Evolutionary conservation across 2,797 vertebrate species (phyloP).

Genomic region (Tauraco hartlaubi): DNA sequence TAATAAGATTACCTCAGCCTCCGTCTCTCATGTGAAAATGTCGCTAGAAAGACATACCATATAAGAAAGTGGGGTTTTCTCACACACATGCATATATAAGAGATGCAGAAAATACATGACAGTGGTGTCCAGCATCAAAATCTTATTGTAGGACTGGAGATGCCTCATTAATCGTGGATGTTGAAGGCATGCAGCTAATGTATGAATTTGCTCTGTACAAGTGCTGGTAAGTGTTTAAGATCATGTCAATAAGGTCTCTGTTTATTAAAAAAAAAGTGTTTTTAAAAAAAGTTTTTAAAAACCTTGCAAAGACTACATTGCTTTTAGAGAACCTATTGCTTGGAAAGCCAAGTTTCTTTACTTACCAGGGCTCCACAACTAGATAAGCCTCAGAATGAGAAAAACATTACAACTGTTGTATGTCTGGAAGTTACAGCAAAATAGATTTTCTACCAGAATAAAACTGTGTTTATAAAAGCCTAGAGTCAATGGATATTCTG

Average conservation of each 20-base stretch:
- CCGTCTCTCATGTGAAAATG: slow-evolving; percentile 49
- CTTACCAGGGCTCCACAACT: neutral
- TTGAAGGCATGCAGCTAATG: neutral
- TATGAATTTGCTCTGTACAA: neutral
- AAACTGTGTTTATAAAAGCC: neutral
- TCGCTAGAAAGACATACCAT: slow-evolving; percentile 19
- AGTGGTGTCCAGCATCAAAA: neutral
- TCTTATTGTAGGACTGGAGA: slow-evolving; percentile 9
- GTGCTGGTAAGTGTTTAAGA: neutral
- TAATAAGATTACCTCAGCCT: slow-evolving; percentile 68
- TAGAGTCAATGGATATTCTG: neutral
- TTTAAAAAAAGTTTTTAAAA: neutral
- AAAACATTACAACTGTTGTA: neutral
- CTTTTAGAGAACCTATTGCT: neutral
- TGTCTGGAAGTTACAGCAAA: neutral
- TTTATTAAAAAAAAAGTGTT: neutral
- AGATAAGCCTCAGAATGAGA: neutral
- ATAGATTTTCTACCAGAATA: neutral
- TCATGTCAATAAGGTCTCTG: neutral
- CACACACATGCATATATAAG: slow-evolving; percentile 46
- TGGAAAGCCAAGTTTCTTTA: neutral
- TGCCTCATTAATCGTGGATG: slow-evolving; percentile 20
- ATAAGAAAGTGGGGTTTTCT: slow-evolving; percentile 60
- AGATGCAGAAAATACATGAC: slow-evolving; percentile 28
- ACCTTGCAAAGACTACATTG: neutral